Evolutionary conservation across 2,113 vertebrate species (phyloP).

Genomic region (Hippocampus mohnikei): DNA sequence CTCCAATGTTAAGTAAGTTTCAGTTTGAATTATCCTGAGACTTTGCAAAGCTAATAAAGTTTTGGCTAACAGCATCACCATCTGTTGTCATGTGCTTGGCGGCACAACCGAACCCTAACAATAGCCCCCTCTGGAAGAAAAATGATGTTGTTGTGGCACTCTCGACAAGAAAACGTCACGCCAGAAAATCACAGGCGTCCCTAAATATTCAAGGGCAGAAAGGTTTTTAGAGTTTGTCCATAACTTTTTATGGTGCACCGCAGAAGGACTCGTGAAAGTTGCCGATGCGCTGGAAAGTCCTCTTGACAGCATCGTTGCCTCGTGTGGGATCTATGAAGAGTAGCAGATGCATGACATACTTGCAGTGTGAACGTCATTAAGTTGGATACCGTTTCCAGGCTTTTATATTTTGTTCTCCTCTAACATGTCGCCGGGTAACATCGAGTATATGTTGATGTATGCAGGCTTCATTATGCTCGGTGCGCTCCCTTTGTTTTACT

Average conservation of each 20-base stretch:
- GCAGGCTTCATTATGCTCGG: not conserved
- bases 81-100: too few species aligned
- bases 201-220: slow-evolving; percentile 73
- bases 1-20: too few species aligned
- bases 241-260: slow-evolving; percentile 71
- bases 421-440: not conserved
- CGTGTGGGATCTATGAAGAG: slow-evolving; percentile 30
- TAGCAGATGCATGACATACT: slow-evolving; percentile 41
- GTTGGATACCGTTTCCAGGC: slow-evolving; percentile 27
- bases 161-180: slow-evolving; percentile 68
- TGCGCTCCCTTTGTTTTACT: not conserved
- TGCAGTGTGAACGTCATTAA: slow-evolving; percentile 39
- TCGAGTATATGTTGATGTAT: not conserved
- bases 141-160: slow-evolving; percentile 57
- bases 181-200: slow-evolving; percentile 65
- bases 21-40: too few species aligned
- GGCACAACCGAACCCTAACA: too few species aligned
- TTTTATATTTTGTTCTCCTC: slow-evolving; percentile 27
- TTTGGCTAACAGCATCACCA: too few species aligned
- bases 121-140: slow-evolving; percentile 32
- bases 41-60: too few species aligned
- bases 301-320: slow-evolving; percentile 26
- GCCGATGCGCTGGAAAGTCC: slow-evolving; percentile 15
- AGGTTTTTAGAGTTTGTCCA: slow-evolving; percentile 72
- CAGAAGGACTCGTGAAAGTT: slow-evolving; percentile 52